Evolutionary conservation across 1,140 invertebrate species (phyloP).

Genomic region (Bombus sibiricus): DNA sequence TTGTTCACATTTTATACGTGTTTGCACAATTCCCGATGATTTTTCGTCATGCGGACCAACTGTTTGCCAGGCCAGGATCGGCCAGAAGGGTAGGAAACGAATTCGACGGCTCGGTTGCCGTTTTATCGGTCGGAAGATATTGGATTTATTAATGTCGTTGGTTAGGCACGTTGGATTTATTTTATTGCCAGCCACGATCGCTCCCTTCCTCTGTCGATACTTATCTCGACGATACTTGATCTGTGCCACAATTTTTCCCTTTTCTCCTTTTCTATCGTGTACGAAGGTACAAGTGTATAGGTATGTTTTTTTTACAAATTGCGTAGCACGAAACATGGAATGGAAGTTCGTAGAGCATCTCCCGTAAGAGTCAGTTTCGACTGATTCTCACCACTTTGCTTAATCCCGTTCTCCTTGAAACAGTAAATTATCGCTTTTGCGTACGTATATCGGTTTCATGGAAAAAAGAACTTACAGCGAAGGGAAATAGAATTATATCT

Average conservation of each 20-base stretch:
- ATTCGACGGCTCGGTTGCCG: constrained; percentile 64
- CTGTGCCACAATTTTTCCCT: not conserved
- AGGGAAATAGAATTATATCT: not conserved
- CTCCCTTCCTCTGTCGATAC: constrained; percentile 8
- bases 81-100: constrained; percentile 47
- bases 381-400: not conserved
- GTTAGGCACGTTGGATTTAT: constrained; percentile 74
- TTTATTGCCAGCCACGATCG: constrained; percentile 66
- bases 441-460: not conserved
- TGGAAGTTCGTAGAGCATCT: too few species aligned
- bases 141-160: constrained; percentile 79
- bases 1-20: constrained; percentile 82
- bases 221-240: not conserved
- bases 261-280: not conserved
- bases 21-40: constrained; percentile 80
- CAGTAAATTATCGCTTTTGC: not conserved
- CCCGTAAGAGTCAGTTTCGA: not conserved
- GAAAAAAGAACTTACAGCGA: not conserved
- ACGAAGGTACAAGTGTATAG: too few species aligned
- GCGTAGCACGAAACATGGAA: too few species aligned
- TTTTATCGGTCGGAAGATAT: constrained; percentile 79
- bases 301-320: too few species aligned
- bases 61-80: constrained; percentile 52
- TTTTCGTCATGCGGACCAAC: constrained; percentile 57
- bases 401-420: constrained; percentile 11